Evolutionary conservation across 2,888 invertebrate species (phyloP).

Genomic region (Agrilus biguttatus): DNA sequence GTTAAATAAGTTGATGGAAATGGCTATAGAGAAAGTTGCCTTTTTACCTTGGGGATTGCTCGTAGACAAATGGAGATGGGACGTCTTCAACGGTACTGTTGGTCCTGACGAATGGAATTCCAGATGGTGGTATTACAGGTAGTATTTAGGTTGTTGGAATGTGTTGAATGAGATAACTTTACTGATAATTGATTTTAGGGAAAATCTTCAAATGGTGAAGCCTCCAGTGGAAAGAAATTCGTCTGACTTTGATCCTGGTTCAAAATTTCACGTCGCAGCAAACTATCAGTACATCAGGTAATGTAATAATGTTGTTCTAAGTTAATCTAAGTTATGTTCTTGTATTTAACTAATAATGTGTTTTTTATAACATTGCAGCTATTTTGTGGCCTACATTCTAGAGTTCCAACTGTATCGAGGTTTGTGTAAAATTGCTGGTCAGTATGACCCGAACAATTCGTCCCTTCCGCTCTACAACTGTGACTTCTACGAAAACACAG

Average conservation of each 20-base stretch:
- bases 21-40: conserved; percentile 34
- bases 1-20: conserved; percentile 33
- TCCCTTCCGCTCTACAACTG: conserved; percentile 53
- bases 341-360: no score
- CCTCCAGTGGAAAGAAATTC: conserved; percentile 13
- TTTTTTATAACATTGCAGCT: conserved; percentile 25
- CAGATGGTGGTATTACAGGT: conserved; percentile 28
- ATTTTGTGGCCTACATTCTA: conserved; percentile 48
- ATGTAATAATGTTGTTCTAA: neutral
- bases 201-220: conserved; percentile 24
- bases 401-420: conserved; percentile 63
- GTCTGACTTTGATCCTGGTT: conserved; percentile 31
- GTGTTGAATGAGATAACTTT: no score
- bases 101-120: conserved; percentile 28
- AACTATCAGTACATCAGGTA: conserved; percentile 29
- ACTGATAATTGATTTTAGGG: conserved; percentile 12
- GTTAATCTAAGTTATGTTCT: no score
- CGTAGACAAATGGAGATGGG: conserved; percentile 43
- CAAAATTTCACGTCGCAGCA: conserved; percentile 31
- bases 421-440: conserved; percentile 48
- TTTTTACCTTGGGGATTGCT: conserved; percentile 41
- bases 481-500: conserved; percentile 50
- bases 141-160: neutral
- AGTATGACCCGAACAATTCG: conserved; percentile 36
- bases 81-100: conserved; percentile 33